phyloP scores from a whole-genome alignment of 2,888 invertebrate genomes.

The Drosophila diplacantha region DNA sequence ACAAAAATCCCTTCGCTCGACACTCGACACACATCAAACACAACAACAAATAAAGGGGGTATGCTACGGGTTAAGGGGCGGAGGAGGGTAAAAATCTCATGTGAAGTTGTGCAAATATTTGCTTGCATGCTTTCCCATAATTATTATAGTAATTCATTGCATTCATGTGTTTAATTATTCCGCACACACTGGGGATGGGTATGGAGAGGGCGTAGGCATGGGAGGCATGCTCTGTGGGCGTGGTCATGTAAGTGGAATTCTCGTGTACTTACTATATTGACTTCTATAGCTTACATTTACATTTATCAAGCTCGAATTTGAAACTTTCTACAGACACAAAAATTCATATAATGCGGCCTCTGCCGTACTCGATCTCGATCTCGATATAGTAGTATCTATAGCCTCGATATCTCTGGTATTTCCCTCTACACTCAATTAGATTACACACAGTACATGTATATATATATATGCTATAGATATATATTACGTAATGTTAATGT shows the following conservation, averaged over 20 bases:
- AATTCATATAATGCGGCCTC: conserved; percentile 47
- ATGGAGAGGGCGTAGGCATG: conserved; percentile 6
- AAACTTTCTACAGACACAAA: conserved; percentile 73
- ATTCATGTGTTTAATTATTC: conserved; percentile 45
- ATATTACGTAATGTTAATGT: conserved; percentile 31
- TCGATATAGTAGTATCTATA: conserved; percentile 18
- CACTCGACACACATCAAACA: conserved; percentile 33
- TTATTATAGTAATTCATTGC: conserved; percentile 46
- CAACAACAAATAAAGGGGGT: conserved; percentile 10
- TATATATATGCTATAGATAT: conserved; percentile 13
- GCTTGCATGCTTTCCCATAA: conserved; percentile 41
- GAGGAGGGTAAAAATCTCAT: conserved; percentile 28
- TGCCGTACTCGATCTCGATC: conserved; percentile 4
- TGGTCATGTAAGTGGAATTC: conserved; percentile 38
- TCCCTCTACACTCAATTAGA: conserved; percentile 29
- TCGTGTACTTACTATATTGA: conserved; percentile 41
- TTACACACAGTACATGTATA: conserved; percentile 30
- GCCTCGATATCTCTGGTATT: conserved; percentile 21
- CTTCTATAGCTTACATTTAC: conserved; percentile 67
- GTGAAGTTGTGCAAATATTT: conserved; percentile 39
- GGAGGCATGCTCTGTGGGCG: conserved; percentile 27
- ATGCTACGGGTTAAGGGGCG: conserved; percentile 8
- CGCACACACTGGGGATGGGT: conserved; percentile 6
- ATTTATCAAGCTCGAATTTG: conserved; percentile 72
- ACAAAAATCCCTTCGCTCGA: conserved; percentile 51